Evolutionary conservation across 2,888 invertebrate species (phyloP), one percentile per base, ranked within the genome.

Genomic region (Nectonema munidae): DNA sequence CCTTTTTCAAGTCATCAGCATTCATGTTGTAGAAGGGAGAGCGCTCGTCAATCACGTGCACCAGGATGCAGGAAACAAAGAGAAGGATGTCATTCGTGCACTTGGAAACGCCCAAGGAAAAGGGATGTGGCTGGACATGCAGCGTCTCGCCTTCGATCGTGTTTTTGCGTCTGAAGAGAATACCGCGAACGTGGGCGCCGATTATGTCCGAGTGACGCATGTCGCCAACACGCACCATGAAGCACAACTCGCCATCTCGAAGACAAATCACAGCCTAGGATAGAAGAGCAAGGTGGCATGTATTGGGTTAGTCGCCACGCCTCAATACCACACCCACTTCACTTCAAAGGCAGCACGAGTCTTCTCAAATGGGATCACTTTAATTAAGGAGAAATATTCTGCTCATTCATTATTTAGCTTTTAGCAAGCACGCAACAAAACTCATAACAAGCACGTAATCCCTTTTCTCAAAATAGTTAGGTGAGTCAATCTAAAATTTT

Each of bases 151-250:
- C 30, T 30, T 30, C 30, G 14, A 11, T 5, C 6, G 30, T 30
- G 11, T 14, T 14, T 30, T 30, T 30, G 6, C 15, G 11, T 14
- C 30, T 6, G 30, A 30, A 14, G 14, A 30, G 6, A 14, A 11
- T 14, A 14, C 14, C 6, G 6, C 15, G 11, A 5, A 16, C 15
- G 30, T 14, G 6, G 6, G 30, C 30, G 9, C 35, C 35, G n/a
- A 40, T 47, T 14, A 48, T 39, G 43, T 48, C 47, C 18, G 46
- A 46, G 34, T 46, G 47, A n/a, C 57, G 45, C 47, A 57, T 50
- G 46, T 58, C 57, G 3, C 56, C 57, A 3, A 56, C 49, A 16
- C 56, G 46, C 14, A 57, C 51, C 39, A 54, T 49, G 29, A 57
- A 47, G 38, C 51, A 52, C 28, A 54, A 44, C 17, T 48, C 46